These are phyloP conservation scores for Ictalurus punctatus DNA, from an alignment of 2,113 vertebrate genomes.

Conservation along the genomic window DNA sequence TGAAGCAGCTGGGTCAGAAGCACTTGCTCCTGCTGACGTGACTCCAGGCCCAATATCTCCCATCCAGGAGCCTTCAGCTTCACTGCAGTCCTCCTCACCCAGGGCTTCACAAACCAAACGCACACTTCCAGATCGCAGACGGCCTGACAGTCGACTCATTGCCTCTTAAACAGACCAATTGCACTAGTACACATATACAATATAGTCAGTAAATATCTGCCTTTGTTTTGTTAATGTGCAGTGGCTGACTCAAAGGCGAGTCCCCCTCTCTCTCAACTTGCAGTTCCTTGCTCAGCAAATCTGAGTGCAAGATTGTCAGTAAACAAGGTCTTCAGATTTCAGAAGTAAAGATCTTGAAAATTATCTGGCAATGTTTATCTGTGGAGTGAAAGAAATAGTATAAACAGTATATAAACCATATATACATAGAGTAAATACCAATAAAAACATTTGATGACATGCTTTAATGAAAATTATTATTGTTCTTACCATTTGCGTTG, in stretches of 20 bases:
- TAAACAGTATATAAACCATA: neutral
- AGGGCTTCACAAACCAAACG: constrained; percentile 81
- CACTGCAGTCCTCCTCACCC: constrained; percentile 69
- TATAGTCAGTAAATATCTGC: constrained; percentile 24
- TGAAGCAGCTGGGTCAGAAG: constrained; percentile 75
- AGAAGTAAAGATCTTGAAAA: constrained; percentile 13
- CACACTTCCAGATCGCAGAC: constrained; percentile 84
- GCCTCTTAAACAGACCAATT: constrained; percentile 18
- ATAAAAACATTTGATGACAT: neutral
- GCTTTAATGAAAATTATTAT: constrained; percentile 29
- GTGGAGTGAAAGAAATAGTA: constrained; percentile 7
- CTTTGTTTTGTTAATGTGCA: neutral
- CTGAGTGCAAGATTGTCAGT: constrained; percentile 22
- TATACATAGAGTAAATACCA: neutral
- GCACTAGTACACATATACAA: constrained; percentile 12
- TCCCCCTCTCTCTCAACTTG: constrained; percentile 7
- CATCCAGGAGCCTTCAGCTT: constrained; percentile 64
- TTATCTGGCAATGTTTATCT: constrained; percentile 27
- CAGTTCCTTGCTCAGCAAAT: constrained; percentile 27
- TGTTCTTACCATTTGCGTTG: constrained; percentile 52
- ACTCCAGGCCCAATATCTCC: constrained; percentile 63
- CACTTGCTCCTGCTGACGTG: constrained; percentile 62
- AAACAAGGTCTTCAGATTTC: constrained; percentile 38
- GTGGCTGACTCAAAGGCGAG: constrained; percentile 18
- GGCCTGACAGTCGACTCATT: constrained; percentile 89